These are phyloP conservation scores for Eurosta solidaginis DNA, from an alignment of 1,140 invertebrate genomes.

Conservation along the genomic window DNA sequence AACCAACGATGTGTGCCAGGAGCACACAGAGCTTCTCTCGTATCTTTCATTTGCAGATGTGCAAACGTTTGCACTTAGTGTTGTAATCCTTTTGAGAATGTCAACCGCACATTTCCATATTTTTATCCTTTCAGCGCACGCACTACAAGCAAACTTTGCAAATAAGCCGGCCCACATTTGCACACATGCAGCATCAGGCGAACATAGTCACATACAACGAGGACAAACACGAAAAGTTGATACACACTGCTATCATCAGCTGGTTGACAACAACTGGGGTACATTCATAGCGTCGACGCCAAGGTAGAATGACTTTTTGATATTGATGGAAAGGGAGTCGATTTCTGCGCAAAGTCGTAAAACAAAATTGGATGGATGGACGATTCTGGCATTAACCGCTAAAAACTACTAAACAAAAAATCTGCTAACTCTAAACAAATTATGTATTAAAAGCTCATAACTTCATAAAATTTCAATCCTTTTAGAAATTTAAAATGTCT, in stretches of 20 bases:
- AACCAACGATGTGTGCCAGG: not conserved
- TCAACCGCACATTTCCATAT: conserved; percentile 21
- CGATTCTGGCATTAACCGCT: too few species aligned
- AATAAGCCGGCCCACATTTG: not conserved
- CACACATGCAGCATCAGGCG: not conserved
- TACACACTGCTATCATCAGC: not conserved
- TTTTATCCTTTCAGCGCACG: conserved; percentile 11
- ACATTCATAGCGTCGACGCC: too few species aligned
- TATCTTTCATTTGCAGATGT: conserved; percentile 21
- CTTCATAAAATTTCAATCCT: too few species aligned
- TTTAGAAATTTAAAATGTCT: too few species aligned
- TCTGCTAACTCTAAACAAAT: too few species aligned
- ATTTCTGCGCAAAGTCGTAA: too few species aligned
- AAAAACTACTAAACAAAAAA: too few species aligned
- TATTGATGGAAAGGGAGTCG: too few species aligned
- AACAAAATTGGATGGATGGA: too few species aligned
- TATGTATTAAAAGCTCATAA: too few species aligned
- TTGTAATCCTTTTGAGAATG: conserved; percentile 15
- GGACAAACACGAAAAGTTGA: not conserved
- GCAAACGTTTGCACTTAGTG: not conserved
- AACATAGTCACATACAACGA: too few species aligned
- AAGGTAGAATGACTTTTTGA: too few species aligned
- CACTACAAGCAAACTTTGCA: not conserved
- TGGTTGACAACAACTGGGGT: not conserved
- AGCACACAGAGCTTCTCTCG: not conserved